These are phyloP conservation scores for Eupithecia insigniata DNA, from an alignment of 2,888 invertebrate genomes.

Conservation along the genomic window DNA sequence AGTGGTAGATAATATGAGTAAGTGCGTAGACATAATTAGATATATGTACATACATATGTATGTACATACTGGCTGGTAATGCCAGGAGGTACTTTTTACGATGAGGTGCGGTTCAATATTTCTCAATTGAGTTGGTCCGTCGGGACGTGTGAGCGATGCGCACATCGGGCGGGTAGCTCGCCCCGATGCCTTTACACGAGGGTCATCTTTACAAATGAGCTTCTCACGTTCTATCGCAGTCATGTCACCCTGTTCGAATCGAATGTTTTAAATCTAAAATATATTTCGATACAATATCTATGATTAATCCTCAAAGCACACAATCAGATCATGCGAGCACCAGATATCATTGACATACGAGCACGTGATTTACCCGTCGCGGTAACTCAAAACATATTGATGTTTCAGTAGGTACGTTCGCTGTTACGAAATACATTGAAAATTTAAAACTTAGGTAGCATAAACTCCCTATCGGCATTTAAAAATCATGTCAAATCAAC, in stretches of 20 bases:
- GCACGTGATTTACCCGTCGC: constrained; percentile 49
- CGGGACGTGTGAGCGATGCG: constrained; percentile 75
- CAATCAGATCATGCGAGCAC: constrained; percentile 43
- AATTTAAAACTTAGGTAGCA: constrained; percentile 35
- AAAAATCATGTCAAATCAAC: constrained; percentile 84
- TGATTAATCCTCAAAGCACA: constrained; percentile 28
- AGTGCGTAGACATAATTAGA: constrained; percentile 29
- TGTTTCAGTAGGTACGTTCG: constrained; percentile 40
- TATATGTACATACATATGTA: too few relatives aligned
- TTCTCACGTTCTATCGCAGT: constrained; percentile 11
- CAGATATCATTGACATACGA: constrained; percentile 45
- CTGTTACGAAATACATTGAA: constrained; percentile 45
- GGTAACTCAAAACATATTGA: constrained; percentile 45
- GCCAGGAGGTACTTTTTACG: constrained; percentile 52
- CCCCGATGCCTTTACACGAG: background rate
- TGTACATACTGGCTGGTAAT: constrained; percentile 47
- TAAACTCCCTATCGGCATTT: constrained; percentile 72
- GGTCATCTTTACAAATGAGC: constrained; percentile 31
- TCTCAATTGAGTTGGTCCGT: constrained; percentile 80
- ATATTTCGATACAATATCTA: background rate
- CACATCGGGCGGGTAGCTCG: constrained; percentile 61
- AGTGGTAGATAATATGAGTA: constrained; percentile 37
- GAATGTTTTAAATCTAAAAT: background rate
- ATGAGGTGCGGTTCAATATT: constrained; percentile 74
- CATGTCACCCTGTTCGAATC: background rate